phyloP scores from a whole-genome alignment of 2,888 invertebrate genomes.

The Pollenia amentaria region DNA sequence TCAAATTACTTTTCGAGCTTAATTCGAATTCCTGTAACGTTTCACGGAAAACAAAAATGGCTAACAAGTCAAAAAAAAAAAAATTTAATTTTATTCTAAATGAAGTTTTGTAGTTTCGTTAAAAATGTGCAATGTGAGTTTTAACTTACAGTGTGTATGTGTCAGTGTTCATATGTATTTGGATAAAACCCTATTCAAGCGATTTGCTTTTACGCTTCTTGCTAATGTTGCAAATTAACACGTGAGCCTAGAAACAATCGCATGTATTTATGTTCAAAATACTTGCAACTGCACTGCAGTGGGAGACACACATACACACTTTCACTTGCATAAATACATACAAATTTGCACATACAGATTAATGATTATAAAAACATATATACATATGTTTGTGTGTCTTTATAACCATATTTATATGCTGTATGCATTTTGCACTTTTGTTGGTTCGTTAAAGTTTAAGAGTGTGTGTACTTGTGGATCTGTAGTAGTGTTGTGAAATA shows the following conservation, averaged over 20 bases:
- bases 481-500: slow-evolving; percentile 43
- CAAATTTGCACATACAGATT: background rate
- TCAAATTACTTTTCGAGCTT: slow-evolving; percentile 53
- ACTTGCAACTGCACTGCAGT: slow-evolving; percentile 9
- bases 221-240: slow-evolving; percentile 76
- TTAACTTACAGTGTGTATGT: background rate
- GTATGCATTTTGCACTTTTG: background rate
- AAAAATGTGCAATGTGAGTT: slow-evolving; percentile 34
- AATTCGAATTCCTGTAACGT: slow-evolving; percentile 65
- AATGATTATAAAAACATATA: background rate
- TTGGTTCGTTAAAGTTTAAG: slow-evolving; percentile 11
- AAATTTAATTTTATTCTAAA: slow-evolving; percentile 6
- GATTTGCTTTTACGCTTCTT: slow-evolving; percentile 66
- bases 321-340: background rate
- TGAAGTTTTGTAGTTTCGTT: slow-evolving; percentile 1
- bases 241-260: slow-evolving; percentile 65
- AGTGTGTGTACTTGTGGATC: background rate
- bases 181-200: slow-evolving; percentile 63
- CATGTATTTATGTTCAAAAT: slow-evolving; percentile 44
- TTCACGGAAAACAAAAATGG: slow-evolving; percentile 35
- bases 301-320: background rate
- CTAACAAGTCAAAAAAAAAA: slow-evolving; percentile 16
- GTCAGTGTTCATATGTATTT: slow-evolving; percentile 32
- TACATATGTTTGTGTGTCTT: background rate
- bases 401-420: background rate